These are phyloP conservation scores for Tineola bisselliella DNA, from an alignment of 2,888 invertebrate species.

Conservation along the genomic window DNA sequence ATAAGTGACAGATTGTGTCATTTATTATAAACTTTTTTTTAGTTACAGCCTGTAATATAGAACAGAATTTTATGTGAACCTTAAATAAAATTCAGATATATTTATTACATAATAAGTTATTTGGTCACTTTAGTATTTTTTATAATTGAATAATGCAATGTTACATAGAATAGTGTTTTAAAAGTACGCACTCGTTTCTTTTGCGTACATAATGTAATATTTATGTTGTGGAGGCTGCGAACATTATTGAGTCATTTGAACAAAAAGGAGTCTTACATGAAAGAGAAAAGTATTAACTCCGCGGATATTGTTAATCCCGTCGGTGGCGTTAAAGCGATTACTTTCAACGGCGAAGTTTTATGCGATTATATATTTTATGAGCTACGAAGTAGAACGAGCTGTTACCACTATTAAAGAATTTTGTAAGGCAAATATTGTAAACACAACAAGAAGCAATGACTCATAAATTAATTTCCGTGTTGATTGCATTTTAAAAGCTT, in stretches of 20 bases:
- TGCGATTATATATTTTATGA: conserved; percentile 18
- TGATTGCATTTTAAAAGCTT: neutral
- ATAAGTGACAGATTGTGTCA: too few species aligned
- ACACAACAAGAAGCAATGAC: neutral
- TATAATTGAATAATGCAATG: too few species aligned
- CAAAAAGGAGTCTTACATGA: conserved; percentile 6
- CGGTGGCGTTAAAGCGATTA: conserved; percentile 23
- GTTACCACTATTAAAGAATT: neutral
- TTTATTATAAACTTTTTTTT: too few species aligned
- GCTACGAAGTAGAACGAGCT: conserved; percentile 14
- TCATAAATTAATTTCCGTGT: neutral
- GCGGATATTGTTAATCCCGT: conserved; percentile 17
- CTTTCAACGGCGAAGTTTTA: conserved; percentile 20
- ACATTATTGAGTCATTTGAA: conserved; percentile 8
- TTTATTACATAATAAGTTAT: too few species aligned
- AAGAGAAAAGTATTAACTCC: conserved; percentile 13
- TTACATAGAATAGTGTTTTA: too few species aligned
- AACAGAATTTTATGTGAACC: too few species aligned
- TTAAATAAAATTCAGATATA: too few species aligned
- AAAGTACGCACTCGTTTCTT: too few species aligned
- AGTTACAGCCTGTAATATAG: too few species aligned
- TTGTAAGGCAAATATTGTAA: conserved; percentile 13
- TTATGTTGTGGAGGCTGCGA: neutral
- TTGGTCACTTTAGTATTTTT: too few species aligned
- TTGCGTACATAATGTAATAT: neutral